Conservation (phyloP, 2,797 vertebrate species). For the Tragelaphus eurycerus region DNA sequence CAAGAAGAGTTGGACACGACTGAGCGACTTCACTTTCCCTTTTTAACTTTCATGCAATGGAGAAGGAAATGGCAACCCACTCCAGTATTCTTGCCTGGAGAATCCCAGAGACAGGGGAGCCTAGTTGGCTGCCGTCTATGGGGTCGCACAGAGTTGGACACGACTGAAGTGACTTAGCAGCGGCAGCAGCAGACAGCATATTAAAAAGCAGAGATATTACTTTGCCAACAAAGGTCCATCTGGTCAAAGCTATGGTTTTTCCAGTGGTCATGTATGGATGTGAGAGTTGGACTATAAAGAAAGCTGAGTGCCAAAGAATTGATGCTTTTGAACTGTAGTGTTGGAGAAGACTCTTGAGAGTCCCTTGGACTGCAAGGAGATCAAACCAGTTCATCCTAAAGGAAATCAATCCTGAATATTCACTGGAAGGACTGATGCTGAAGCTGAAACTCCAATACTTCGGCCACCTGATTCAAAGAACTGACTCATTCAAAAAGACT, state of each 20-base stretch:
- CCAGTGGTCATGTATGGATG: not conserved
- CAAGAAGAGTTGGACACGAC: too few relatives aligned
- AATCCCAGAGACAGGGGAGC: too few relatives aligned
- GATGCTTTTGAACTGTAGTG: not conserved
- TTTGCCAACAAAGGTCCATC: not conserved
- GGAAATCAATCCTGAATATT: not conserved
- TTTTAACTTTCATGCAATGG: too few relatives aligned
- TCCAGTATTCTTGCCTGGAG: too few relatives aligned
- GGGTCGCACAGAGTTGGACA: too few relatives aligned
- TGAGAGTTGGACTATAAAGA: not conserved
- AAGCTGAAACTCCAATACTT: not conserved
- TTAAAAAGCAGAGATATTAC: not conserved
- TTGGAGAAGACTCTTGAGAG: not conserved
- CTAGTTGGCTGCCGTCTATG: too few relatives aligned
- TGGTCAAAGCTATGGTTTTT: not conserved
- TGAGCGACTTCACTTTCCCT: too few relatives aligned
- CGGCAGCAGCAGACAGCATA: not conserved
- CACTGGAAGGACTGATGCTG: not conserved
- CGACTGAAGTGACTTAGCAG: too few relatives aligned
- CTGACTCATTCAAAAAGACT: not conserved
- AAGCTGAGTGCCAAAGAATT: accelerated
- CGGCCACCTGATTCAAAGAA: not conserved
- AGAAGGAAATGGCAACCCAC: too few relatives aligned
- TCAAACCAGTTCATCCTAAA: not conserved
- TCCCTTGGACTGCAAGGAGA: not conserved